These are phyloP conservation scores for Habropoda laboriosa DNA, from an alignment of 1,140 invertebrate genomes.

Conservation along the genomic window DNA sequence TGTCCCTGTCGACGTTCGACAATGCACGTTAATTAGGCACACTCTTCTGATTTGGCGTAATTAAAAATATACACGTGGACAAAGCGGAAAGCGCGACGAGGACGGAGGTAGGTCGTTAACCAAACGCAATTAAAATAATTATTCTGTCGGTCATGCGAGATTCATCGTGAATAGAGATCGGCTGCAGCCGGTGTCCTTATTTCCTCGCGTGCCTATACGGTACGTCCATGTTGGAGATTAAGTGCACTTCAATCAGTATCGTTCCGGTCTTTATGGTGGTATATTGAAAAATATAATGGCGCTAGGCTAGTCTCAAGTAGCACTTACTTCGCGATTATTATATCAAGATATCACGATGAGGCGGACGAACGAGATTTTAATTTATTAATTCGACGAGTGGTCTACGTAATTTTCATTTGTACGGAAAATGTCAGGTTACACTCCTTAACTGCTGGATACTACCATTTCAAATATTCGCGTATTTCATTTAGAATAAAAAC, in stretches of 20 bases:
- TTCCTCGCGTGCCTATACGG: neutral
- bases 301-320: too few relatives aligned
- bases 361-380: neutral
- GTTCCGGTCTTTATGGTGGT: too few relatives aligned
- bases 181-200: neutral
- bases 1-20: neutral
- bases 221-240: neutral
- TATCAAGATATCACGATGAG: too few relatives aligned
- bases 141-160: neutral
- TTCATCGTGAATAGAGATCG: neutral
- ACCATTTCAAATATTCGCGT: too few relatives aligned
- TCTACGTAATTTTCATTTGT: neutral
- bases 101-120: neutral
- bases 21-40: constrained; percentile 11
- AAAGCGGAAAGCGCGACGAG: neutral
- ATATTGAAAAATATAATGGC: too few relatives aligned
- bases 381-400: neutral
- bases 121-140: constrained; percentile 31
- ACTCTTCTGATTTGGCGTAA: neutral
- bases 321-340: too few relatives aligned
- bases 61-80: neutral
- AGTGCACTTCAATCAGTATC: neutral
- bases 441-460: neutral
- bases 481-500: too few relatives aligned
- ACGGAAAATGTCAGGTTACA: neutral